Percentiles rank a stretch among this genome's conserved stretches.
These are phyloP conservation scores for Drosophila neonasuta DNA, from an alignment of 2,888 invertebrate species.

Conservation along the genomic window DNA sequence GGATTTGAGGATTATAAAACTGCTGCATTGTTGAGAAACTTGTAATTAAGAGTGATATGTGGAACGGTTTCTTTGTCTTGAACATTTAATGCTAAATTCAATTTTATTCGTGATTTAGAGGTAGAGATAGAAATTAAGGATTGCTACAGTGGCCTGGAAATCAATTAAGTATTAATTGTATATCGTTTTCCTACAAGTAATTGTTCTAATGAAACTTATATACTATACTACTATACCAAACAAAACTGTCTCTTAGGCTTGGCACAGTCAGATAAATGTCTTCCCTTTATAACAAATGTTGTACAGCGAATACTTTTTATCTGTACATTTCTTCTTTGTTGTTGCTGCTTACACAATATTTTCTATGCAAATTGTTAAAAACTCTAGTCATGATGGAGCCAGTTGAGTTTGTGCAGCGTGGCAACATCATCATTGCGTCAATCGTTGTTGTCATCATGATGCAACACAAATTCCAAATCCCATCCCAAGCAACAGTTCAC, in stretches of 20 bases:
- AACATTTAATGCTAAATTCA: too few species aligned
- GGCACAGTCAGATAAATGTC: too few species aligned
- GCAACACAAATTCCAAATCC: constrained; percentile 23
- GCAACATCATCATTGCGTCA: constrained; percentile 32
- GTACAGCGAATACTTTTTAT: constrained; percentile 13
- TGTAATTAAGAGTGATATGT: neutral
- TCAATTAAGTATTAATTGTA: too few species aligned
- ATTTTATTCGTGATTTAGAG: too few species aligned
- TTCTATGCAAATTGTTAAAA: constrained; percentile 42
- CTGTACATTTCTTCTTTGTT: neutral
- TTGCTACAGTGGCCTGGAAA: too few species aligned
- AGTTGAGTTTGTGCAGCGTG: constrained; percentile 7
- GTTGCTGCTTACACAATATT: constrained; percentile 19
- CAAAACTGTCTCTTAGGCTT: too few species aligned
- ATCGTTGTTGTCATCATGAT: constrained; percentile 45
- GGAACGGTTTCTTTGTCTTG: too few species aligned
- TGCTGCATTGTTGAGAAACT: neutral
- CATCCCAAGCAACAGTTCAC: constrained; percentile 24
- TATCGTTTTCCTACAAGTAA: too few species aligned
- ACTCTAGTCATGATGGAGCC: constrained; percentile 25
- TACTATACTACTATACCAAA: too few species aligned
- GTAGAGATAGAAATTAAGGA: too few species aligned
- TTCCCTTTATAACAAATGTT: constrained; percentile 8
- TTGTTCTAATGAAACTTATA: too few species aligned
- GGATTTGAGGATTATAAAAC: neutral